A percentile compares a stretch with the other conserved stretches of the same genome.
phyloP scores from a whole-genome alignment of 2,888 invertebrate genomes.

The Pammene fasciana region DNA sequence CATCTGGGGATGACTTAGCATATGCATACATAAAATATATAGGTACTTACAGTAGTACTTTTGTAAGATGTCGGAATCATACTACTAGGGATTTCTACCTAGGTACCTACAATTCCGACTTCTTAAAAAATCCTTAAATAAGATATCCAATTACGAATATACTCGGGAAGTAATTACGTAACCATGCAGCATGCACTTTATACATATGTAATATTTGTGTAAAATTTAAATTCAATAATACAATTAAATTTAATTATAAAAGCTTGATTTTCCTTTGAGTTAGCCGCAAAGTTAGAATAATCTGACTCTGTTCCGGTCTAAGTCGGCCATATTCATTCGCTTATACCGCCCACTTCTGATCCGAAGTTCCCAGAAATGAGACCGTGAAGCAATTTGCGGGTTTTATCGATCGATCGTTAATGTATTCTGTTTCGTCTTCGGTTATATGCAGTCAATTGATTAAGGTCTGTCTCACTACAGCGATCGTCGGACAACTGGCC shows the following conservation, averaged over 20 bases:
- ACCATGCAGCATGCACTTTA: too few species aligned
- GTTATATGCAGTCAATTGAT: slow-evolving; percentile 53
- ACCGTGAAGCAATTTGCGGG: slow-evolving; percentile 48
- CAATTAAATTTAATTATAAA: too few species aligned
- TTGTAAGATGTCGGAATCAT: too few species aligned
- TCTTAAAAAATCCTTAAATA: too few species aligned
- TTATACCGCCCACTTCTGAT: slow-evolving; percentile 25
- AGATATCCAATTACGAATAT: too few species aligned
- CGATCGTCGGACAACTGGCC: not conserved
- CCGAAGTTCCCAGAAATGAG: slow-evolving; percentile 36
- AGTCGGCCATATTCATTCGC: slow-evolving; percentile 7
- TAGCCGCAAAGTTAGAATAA: not conserved
- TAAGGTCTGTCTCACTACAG: slow-evolving; percentile 1
- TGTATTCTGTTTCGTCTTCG: slow-evolving; percentile 48
- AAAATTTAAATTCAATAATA: not conserved
- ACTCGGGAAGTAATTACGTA: too few species aligned
- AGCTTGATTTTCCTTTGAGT: not conserved
- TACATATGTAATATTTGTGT: too few species aligned
- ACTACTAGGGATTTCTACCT: too few species aligned
- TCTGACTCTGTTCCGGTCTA: not conserved
- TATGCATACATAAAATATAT: too few species aligned
- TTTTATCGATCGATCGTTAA: slow-evolving; percentile 48
- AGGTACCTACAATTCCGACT: too few species aligned
- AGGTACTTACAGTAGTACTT: too few species aligned
- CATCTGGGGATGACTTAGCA: too few species aligned